Percentiles rank a stretch among this genome's conserved stretches.
phyloP scores from a whole-genome alignment of 2,888 invertebrate species.

The Sphecodes monilicornis region DNA sequence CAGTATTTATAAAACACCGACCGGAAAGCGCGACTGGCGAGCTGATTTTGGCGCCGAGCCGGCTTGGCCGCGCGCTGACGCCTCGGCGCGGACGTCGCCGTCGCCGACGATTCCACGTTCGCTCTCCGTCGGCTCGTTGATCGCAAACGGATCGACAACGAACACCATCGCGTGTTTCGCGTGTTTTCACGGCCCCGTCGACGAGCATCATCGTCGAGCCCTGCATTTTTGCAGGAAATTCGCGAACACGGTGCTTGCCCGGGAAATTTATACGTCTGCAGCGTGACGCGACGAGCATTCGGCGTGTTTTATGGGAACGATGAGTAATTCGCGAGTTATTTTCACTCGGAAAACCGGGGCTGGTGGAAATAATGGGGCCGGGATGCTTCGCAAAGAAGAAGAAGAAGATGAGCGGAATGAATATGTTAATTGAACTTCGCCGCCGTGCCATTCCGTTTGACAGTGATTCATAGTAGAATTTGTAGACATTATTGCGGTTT shows the following conservation, averaged over 20 bases:
- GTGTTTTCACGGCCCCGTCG: not conserved
- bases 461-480: not conserved
- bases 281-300: constrained; percentile 21
- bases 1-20: constrained; percentile 84
- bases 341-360: constrained; percentile 17
- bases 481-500: not conserved
- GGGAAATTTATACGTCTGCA: constrained; percentile 48
- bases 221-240: constrained; percentile 13
- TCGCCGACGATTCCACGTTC: constrained; percentile 2
- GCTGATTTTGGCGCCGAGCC: constrained; percentile 83
- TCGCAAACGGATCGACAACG: not conserved
- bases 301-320: constrained; percentile 42
- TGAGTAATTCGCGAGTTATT: constrained; percentile 56
- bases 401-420: not conserved
- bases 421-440: not conserved
- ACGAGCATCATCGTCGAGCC: not conserved
- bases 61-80: constrained; percentile 77
- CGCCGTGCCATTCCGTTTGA: not conserved
- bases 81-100: constrained; percentile 66
- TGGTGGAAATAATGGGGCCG: constrained; percentile 9
- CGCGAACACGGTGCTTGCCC: constrained; percentile 24
- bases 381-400: not conserved
- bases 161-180: not conserved
- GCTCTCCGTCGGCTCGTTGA: not conserved
- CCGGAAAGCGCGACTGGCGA: constrained; percentile 82